Evolutionary conservation across 53 echinoderm and acorn worm species (phyloP).

Genomic region (Zoroaster sp.): DNA sequence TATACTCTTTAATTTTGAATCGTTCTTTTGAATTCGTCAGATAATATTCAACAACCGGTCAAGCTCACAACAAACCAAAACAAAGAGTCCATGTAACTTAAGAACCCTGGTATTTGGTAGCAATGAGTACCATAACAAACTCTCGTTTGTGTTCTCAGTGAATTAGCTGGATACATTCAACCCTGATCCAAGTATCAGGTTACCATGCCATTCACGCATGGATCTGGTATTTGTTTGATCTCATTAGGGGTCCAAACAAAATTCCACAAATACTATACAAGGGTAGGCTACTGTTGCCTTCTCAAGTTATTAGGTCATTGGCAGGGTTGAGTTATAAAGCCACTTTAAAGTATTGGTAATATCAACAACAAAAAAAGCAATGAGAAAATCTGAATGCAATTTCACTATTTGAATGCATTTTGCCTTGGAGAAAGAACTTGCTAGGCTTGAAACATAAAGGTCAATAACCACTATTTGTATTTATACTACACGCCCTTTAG

Average conservation of each 20-base stretch:
- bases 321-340: background rate
- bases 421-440: too few relatives aligned
- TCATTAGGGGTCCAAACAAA: background rate
- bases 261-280: background rate
- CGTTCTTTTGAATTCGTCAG: too few relatives aligned
- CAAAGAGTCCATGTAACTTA: background rate
- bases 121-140: background rate
- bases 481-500: too few relatives aligned
- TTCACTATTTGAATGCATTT: too few relatives aligned
- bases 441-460: too few relatives aligned
- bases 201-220: conserved; percentile 5
- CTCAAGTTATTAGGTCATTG: background rate
- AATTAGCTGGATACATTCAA: background rate
- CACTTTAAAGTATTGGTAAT: too few relatives aligned
- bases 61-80: background rate
- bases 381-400: too few relatives aligned
- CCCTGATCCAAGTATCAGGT: background rate
- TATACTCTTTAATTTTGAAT: too few relatives aligned
- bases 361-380: too few relatives aligned
- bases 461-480: too few relatives aligned
- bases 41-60: background rate
- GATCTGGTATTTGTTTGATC: background rate
- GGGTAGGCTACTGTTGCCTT: background rate
- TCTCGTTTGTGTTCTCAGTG: background rate
- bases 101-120: background rate